A percentile compares a stretch with the other conserved stretches of the same genome.
phyloP scores from a whole-genome alignment of 2,113 vertebrate genomes.

The Pagrus major region DNA sequence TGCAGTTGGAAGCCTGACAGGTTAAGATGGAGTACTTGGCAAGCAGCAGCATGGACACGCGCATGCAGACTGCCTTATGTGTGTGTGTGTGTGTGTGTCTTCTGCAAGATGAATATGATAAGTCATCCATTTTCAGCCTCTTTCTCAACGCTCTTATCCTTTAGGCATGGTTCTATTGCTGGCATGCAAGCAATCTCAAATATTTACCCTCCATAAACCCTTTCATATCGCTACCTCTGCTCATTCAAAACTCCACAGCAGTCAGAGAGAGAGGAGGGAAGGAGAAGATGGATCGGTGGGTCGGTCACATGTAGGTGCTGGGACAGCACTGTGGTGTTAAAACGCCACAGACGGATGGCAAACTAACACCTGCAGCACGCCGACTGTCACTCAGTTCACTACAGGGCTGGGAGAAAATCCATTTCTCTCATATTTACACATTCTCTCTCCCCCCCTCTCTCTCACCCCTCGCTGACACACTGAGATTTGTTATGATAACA shows the following conservation, averaged over 20 bases:
- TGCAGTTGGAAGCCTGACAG: slow-evolving; percentile 61
- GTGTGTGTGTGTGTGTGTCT: slow-evolving; percentile 26
- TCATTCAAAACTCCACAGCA: slow-evolving; percentile 33
- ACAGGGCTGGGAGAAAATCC: slow-evolving; percentile 29
- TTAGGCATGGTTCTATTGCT: slow-evolving; percentile 5
- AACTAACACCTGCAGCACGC: slow-evolving; percentile 56
- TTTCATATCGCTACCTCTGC: slow-evolving; percentile 21
- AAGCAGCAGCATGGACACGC: slow-evolving; percentile 31
- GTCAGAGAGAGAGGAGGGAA: slow-evolving; percentile 8
- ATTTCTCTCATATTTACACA: slow-evolving; percentile 56
- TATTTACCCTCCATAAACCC: slow-evolving; percentile 26
- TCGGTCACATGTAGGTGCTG: slow-evolving; percentile 52
- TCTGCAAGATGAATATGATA: slow-evolving; percentile 43
- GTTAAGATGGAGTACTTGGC: slow-evolving; percentile 57
- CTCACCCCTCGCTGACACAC: slow-evolving; percentile 32
- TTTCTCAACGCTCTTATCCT: slow-evolving; percentile 19
- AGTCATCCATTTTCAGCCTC: slow-evolving; percentile 27
- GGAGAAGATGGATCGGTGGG: slow-evolving; percentile 37
- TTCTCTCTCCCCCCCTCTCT: slow-evolving; percentile 39
- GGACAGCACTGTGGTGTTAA: slow-evolving; percentile 46
- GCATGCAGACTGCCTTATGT: background rate
- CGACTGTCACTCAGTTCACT: slow-evolving; percentile 42
- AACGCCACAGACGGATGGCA: slow-evolving; percentile 51
- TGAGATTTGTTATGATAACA: slow-evolving; percentile 74
- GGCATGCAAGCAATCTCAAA: slow-evolving; percentile 24